Evolutionary conservation across 2,888 invertebrate species (phyloP).

Genomic region (Noctua pronuba): DNA sequence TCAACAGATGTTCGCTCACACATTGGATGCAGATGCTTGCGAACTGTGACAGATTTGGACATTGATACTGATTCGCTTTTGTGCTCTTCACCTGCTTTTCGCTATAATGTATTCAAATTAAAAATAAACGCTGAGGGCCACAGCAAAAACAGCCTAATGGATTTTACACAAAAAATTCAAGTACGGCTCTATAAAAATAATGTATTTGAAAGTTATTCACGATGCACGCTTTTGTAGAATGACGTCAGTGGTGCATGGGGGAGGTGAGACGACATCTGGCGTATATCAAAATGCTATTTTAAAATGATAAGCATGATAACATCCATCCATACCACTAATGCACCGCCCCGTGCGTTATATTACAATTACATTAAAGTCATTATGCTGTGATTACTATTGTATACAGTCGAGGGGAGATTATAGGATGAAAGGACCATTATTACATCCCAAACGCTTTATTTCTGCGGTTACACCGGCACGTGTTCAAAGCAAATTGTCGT

Average conservation of each 20-base stretch:
- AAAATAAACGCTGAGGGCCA: conserved; percentile 34
- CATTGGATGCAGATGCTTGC: conserved; percentile 83
- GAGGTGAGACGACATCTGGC: conserved; percentile 83
- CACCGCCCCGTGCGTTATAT: conserved; percentile 85
- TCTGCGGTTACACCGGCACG: conserved; percentile 74
- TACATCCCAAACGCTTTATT: conserved; percentile 69
- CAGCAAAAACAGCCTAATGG: conserved; percentile 36
- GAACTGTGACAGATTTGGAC: conserved; percentile 76
- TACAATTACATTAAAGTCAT: conserved; percentile 86
- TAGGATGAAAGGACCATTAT: conserved; percentile 73
- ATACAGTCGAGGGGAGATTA: conserved; percentile 72
- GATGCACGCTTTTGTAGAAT: conserved; percentile 54
- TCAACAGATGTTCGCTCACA: conserved; percentile 85
- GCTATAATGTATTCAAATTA: conserved; percentile 52
- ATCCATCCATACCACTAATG: conserved; percentile 81
- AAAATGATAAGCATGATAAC: conserved; percentile 87
- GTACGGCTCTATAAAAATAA: conserved; percentile 33
- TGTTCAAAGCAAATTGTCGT: conserved; percentile 79
- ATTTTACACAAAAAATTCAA: conserved; percentile 41
- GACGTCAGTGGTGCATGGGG: conserved; percentile 69
- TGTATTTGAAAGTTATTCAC: conserved; percentile 56
- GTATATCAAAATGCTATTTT: conserved; percentile 84
- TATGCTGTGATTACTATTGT: conserved; percentile 82
- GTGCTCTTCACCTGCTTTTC: conserved; percentile 63
- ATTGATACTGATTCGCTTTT: conserved; percentile 73